Evolutionary conservation across 1,140 invertebrate species (phyloP), one percentile per base, ranked within the genome.

Genomic region (Trichonephila inaurata): DNA sequence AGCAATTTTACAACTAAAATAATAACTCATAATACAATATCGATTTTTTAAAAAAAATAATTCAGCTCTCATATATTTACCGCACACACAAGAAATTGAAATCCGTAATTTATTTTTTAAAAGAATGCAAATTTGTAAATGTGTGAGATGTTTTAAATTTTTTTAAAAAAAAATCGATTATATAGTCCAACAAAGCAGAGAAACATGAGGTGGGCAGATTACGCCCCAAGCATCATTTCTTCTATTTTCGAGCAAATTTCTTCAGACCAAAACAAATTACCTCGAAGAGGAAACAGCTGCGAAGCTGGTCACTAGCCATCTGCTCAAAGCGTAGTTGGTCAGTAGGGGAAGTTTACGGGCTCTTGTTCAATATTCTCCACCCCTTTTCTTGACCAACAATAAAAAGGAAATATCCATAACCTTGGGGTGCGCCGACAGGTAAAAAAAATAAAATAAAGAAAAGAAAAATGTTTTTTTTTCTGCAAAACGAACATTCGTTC

Each of bases 341-440:
- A 77, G 28, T 77, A 40, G 72, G 24, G 24, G 33, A 33, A 24
- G 33, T 28, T 77, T 77, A 28, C 33, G 28, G 33, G 18, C 18
- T 40, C 16, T 28, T 77, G 40, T 19, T 14, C 24, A 8, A 24
- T 12, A 69, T 69, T 69, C 18, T 19, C 28, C 24, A 4, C 24
- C 33, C 72, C n/a, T 77, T 33, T 77, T 77, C 72, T 77, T 77
- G 72, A 77, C 72, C 72, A 77, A 16, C 28, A 40, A 40, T 18
- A 77, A 77, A 40, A 1, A 77, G 8, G 14, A 24, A 24, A 69
- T 24, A 69, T 28, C 66, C 66, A 69, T 69, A 69, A 14, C 66
- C n/a, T 3, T 24, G 7, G 66, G 24, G n/a, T 24, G 66, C 8
- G 12, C 24, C 66, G 24, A 24, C 66, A 69, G 12, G 66, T 10